Percentiles rank a stretch among this genome's conserved stretches.
Evolutionary conservation across 2,797 vertebrate species (phyloP).

Genomic region (Amblyopsis hoosieri): DNA sequence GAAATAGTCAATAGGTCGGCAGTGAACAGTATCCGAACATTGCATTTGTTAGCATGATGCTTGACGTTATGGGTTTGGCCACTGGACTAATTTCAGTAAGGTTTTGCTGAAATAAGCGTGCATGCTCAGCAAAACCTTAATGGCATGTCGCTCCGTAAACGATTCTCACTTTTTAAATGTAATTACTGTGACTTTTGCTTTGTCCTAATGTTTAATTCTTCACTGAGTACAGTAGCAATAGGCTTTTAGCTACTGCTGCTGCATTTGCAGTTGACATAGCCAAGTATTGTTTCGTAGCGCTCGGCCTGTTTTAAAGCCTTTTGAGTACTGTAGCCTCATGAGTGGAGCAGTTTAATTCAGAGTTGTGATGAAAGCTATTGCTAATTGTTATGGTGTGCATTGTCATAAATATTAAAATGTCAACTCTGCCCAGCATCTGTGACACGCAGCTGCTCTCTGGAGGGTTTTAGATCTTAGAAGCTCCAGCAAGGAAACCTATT

Average conservation of each 20-base stretch:
- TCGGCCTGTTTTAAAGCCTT: conserved; percentile 44
- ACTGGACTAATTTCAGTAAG: no score
- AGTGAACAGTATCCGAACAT: conserved; percentile 22
- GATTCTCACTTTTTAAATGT: no score
- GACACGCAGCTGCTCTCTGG: conserved; percentile 31
- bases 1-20: conserved; percentile 47
- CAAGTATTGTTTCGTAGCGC: conserved; percentile 26
- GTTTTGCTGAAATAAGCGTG: no score
- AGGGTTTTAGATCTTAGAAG: conserved; percentile 52
- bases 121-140: not conserved
- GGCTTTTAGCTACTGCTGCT: not conserved
- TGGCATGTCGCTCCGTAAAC: not conserved
- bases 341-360: conserved; percentile 47
- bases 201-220: not conserved
- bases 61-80: not conserved
- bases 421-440: conserved; percentile 22
- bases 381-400: conserved; percentile 50
- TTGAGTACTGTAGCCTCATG: conserved; percentile 28
- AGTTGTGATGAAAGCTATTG: conserved; percentile 53
- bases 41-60: conserved; percentile 9
- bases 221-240: not conserved
- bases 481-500: conserved; percentile 10
- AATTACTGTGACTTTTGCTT: no score
- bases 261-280: conserved; percentile 3
- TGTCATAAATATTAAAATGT: conserved; percentile 58